phyloP scores from a whole-genome alignment of 2,797 vertebrate species.

The Melopsittacus undulatus region DNA sequence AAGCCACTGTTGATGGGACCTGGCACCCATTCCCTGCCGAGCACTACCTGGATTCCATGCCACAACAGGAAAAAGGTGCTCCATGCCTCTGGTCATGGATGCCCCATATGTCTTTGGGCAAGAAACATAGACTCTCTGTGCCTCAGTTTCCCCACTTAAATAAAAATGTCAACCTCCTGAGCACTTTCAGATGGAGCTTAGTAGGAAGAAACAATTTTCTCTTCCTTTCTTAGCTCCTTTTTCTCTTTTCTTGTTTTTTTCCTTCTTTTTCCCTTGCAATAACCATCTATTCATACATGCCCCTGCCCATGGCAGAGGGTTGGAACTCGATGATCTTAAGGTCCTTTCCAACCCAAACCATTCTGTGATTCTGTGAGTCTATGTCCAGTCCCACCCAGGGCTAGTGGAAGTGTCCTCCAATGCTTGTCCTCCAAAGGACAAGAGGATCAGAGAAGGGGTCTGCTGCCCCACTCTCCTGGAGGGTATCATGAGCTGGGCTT shows the following conservation, averaged over 20 bases:
- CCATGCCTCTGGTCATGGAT: rapidly evolving
- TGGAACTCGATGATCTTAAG: not conserved
- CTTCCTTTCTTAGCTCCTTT: not conserved
- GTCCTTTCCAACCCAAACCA: not conserved
- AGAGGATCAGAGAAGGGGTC: not conserved
- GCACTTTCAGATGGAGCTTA: not conserved
- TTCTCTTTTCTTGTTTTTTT: not conserved
- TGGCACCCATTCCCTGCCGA: not conserved
- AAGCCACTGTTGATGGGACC: not conserved
- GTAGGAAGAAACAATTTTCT: not conserved
- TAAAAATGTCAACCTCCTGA: not conserved
- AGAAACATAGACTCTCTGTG: not conserved
- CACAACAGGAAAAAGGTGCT: not conserved
- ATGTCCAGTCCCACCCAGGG: not conserved
- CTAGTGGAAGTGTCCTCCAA: not conserved
- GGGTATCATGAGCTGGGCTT: not conserved
- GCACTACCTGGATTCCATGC: not conserved
- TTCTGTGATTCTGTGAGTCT: not conserved
- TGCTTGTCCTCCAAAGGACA: not conserved
- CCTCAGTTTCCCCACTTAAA: not conserved
- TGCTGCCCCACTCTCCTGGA: not conserved
- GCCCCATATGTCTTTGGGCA: not conserved
- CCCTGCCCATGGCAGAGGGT: not conserved
- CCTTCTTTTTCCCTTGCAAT: not conserved
- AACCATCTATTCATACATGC: not conserved